These are phyloP conservation scores for Tangachromis dhanisi DNA, from an alignment of 2,113 vertebrate genomes.

Conservation along the genomic window DNA sequence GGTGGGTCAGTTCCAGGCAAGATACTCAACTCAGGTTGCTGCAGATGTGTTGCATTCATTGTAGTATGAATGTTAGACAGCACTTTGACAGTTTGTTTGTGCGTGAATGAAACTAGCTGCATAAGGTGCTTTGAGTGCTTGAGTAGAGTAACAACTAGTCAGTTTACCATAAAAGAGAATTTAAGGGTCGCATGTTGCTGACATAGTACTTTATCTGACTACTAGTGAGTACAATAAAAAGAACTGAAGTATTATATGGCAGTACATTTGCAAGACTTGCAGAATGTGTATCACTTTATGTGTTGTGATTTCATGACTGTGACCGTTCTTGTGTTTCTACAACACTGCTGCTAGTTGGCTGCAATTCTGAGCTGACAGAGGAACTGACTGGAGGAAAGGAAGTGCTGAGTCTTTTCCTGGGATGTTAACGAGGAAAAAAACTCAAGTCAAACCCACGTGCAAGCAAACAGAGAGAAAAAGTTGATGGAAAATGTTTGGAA, in stretches of 20 bases:
- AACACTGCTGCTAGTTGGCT: background rate
- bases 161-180: background rate
- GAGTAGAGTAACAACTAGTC: background rate
- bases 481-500: background rate
- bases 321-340: background rate
- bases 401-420: slow-evolving; percentile 61
- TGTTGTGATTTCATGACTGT: background rate
- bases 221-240: background rate
- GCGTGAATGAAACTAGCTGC: background rate
- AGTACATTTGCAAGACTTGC: background rate
- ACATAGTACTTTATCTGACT: background rate
- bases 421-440: background rate
- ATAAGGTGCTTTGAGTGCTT: background rate
- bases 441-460: background rate
- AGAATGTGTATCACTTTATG: background rate
- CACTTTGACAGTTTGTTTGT: accelerated
- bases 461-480: background rate
- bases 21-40: background rate
- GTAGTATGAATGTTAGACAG: background rate
- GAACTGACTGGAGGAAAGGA: slow-evolving; percentile 33
- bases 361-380: background rate
- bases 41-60: background rate
- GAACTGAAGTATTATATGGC: background rate
- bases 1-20: accelerated
- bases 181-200: background rate